Evolutionary conservation across 2,797 vertebrate genomes (phyloP).

Genomic region (Tapera naevia): DNA sequence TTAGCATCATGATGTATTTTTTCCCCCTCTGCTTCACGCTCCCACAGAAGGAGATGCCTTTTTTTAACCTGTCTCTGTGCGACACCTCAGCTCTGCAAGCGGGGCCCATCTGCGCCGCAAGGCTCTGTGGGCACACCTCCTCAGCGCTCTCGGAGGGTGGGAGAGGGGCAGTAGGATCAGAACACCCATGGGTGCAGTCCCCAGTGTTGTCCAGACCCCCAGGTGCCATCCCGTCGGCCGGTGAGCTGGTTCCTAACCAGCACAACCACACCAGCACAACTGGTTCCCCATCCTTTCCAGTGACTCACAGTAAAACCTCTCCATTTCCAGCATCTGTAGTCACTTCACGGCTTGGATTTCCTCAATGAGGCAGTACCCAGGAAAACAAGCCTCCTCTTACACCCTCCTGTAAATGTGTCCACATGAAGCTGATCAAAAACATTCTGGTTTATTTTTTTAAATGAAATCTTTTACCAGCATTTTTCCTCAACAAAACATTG

Average conservation of each 20-base stretch:
- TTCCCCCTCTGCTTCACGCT: not conserved
- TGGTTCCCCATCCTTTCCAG: slow-evolving; percentile 14
- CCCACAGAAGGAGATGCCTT: not conserved
- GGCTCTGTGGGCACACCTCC: not conserved
- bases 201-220: not conserved
- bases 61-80: slow-evolving; percentile 14
- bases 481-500: not conserved
- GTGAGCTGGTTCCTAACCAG: not conserved
- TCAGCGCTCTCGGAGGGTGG: not conserved
- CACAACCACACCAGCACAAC: not conserved
- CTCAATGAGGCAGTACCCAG: not conserved
- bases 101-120: not conserved
- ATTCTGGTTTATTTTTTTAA: not conserved
- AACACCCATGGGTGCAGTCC: not conserved
- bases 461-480: not conserved
- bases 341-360: not conserved
- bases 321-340: slow-evolving; percentile 2
- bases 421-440: slow-evolving; percentile 8
- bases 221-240: accelerated
- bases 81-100: not conserved
- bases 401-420: not conserved
- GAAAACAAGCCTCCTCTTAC: not conserved
- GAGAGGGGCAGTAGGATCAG: not conserved
- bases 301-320: slow-evolving; percentile 32
- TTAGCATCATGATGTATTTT: not conserved